phyloP scores from a whole-genome alignment of 2,888 invertebrate genomes.

The Dolomedes plantarius region DNA sequence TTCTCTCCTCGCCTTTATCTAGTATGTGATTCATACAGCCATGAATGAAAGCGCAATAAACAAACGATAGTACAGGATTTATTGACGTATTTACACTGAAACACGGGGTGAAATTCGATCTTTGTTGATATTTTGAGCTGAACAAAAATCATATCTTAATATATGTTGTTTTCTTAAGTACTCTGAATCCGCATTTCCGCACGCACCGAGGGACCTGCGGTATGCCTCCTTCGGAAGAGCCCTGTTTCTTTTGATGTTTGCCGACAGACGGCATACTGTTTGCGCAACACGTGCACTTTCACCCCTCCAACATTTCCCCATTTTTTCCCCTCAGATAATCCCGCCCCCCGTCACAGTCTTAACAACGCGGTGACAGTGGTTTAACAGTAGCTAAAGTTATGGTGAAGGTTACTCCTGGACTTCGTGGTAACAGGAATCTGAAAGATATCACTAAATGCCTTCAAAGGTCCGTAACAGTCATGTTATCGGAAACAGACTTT shows the following conservation, averaged over 20 bases:
- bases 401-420: background rate
- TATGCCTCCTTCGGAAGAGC: background rate
- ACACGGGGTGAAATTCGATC: background rate
- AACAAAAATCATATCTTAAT: background rate
- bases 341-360: constrained; percentile 41
- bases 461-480: too few relatives aligned
- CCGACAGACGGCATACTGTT: constrained; percentile 40
- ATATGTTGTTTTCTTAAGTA: constrained; percentile 9
- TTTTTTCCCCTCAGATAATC: background rate
- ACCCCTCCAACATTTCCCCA: constrained; percentile 14
- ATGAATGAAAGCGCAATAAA: background rate
- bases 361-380: constrained; percentile 49
- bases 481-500: too few relatives aligned
- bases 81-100: background rate
- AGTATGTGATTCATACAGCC: background rate
- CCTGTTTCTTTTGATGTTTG: constrained; percentile 40
- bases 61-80: background rate
- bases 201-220: constrained; percentile 12
- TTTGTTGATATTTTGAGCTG: background rate
- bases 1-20: too few relatives aligned
- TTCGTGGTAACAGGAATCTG: background rate
- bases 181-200: constrained; percentile 13
- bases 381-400: constrained; percentile 10
- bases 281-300: constrained; percentile 56
- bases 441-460: background rate